A percentile compares a stretch with the other conserved stretches of the same genome.
phyloP scores from a whole-genome alignment of 2,888 invertebrate genomes.

The Serrognathus titanus region DNA sequence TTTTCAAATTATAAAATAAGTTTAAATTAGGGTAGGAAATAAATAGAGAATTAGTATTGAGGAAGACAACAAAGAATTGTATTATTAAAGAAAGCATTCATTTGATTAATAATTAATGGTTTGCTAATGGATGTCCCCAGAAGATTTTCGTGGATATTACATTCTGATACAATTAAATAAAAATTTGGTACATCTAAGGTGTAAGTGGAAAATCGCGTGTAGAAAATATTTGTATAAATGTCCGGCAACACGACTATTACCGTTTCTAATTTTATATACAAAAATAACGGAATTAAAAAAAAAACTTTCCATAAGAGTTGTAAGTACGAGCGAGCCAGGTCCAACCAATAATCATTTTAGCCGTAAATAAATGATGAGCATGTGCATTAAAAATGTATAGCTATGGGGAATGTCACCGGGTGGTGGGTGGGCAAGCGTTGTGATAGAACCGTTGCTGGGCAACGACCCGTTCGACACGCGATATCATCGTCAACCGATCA shows the following conservation, averaged over 20 bases:
- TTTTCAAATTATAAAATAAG: too few species aligned
- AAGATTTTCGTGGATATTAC: too few species aligned
- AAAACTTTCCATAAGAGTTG: conserved; percentile 34
- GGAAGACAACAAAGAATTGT: too few species aligned
- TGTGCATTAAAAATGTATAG: conserved; percentile 45
- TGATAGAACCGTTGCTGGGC: conserved; percentile 44
- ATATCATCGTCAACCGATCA: conserved; percentile 45
- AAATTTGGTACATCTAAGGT: not conserved
- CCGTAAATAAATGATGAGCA: conserved; percentile 47
- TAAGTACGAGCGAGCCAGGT: conserved; percentile 28
- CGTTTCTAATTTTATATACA: conserved; percentile 1
- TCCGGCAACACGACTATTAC: not conserved
- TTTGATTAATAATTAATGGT: too few species aligned
- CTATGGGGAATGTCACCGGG: conserved; percentile 31
- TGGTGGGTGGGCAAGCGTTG: conserved; percentile 35
- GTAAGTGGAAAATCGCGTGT: conserved; percentile 17
- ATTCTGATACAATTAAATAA: too few species aligned
- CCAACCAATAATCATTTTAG: conserved; percentile 46
- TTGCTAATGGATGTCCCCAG: too few species aligned
- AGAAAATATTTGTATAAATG: conserved; percentile 3
- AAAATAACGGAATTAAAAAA: conserved; percentile 24
- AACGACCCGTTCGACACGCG: conserved; percentile 43
- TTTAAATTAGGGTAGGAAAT: too few species aligned
- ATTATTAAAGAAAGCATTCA: too few species aligned
- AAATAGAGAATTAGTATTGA: too few species aligned